These are phyloP conservation scores for Ptychoptera contaminata DNA, from an alignment of 2,888 invertebrate species.

Conservation along the genomic window DNA sequence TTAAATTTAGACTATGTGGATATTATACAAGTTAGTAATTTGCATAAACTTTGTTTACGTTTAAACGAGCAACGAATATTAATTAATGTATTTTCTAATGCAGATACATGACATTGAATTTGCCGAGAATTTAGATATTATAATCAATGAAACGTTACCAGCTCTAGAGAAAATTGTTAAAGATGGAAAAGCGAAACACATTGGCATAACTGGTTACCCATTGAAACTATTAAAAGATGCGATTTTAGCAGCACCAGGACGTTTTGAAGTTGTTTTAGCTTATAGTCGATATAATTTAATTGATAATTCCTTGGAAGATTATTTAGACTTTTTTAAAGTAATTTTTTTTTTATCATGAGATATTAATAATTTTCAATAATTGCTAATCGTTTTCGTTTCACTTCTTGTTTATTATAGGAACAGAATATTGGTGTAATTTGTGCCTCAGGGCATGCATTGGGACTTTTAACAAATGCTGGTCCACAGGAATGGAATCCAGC, in stretches of 20 bases:
- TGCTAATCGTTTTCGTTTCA: too few species aligned
- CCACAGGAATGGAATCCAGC: constrained; percentile 74
- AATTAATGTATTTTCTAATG: constrained; percentile 11
- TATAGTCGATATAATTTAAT: constrained; percentile 68
- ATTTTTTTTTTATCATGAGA: constrained; percentile 2
- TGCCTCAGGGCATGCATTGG: constrained; percentile 70
- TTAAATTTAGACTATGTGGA: constrained; percentile 74
- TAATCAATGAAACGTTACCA: constrained; percentile 77
- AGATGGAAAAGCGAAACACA: constrained; percentile 56
- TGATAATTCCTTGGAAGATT: constrained; percentile 60
- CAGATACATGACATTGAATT: constrained; percentile 91
- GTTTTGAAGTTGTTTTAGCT: constrained; percentile 43
- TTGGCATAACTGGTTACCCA: constrained; percentile 81
- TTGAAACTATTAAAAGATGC: constrained; percentile 59
- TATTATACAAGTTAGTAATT: constrained; percentile 56
- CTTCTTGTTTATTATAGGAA: too few species aligned
- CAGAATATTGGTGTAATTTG: constrained; percentile 63
- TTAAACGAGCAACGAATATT: neutral
- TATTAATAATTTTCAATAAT: constrained; percentile 3
- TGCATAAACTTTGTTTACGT: neutral
- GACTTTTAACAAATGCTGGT: constrained; percentile 58
- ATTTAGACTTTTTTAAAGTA: constrained; percentile 62
- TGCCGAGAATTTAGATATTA: constrained; percentile 52
- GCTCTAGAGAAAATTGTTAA: constrained; percentile 56
- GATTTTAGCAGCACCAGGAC: constrained; percentile 41